These are phyloP conservation scores for Eupithecia dodoneata DNA, from an alignment of 2,888 invertebrate species.

Conservation along the genomic window DNA sequence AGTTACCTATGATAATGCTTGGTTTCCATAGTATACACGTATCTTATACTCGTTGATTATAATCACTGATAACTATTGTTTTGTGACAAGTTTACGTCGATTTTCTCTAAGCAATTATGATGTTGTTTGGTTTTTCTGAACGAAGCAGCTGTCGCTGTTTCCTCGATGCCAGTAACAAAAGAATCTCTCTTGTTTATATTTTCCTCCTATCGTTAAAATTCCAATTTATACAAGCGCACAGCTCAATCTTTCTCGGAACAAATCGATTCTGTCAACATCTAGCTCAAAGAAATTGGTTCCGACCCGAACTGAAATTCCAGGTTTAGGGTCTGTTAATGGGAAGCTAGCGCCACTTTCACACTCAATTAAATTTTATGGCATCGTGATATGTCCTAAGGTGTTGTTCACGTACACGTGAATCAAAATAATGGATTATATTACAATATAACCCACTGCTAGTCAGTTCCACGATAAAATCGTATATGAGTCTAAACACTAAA, in stretches of 20 bases:
- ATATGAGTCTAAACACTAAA: too few species aligned
- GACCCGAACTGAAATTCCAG: conserved; percentile 23
- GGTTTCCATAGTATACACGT: too few species aligned
- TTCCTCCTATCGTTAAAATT: conserved; percentile 19
- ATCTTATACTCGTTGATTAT: too few species aligned
- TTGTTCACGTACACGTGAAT: too few species aligned
- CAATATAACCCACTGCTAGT: too few species aligned
- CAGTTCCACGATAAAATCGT: too few species aligned
- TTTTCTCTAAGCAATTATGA: neutral
- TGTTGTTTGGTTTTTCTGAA: neutral
- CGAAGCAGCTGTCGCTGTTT: neutral
- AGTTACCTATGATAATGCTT: too few species aligned
- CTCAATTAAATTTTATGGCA: neutral
- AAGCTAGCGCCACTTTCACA: conserved; percentile 2
- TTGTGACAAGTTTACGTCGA: neutral
- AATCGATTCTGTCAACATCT: conserved; percentile 31
- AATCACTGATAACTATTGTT: too few species aligned
- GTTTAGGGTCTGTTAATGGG: neutral
- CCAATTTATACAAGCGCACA: conserved; percentile 12
- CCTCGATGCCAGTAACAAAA: conserved; percentile 4
- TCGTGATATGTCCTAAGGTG: neutral
- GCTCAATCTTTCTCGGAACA: conserved; percentile 23
- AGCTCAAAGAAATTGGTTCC: conserved; percentile 27
- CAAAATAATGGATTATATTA: too few species aligned
- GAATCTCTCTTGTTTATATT: conserved; percentile 1